Percentiles rank a stretch among this genome's conserved stretches.
Conservation (phyloP, 2,113 vertebrate species). For the Dryoscopus gambensis region DNA sequence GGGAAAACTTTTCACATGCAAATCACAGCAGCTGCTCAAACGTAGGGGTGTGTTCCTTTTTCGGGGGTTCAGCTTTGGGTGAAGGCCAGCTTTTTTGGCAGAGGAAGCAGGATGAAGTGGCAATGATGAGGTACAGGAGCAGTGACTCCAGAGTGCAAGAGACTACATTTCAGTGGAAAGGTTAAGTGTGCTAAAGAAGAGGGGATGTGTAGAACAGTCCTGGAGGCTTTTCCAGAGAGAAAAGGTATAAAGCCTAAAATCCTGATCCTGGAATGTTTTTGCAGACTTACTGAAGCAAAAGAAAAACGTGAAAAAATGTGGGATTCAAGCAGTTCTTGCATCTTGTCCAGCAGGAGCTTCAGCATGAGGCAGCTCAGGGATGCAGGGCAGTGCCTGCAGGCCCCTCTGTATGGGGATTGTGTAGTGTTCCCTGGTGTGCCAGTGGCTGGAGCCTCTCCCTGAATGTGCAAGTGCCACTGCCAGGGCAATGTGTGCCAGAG, state of each 20-base stretch:
- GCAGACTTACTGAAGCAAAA: background rate
- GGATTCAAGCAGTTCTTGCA: background rate
- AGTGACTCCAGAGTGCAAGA: background rate
- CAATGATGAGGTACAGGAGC: accelerated
- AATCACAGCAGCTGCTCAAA: background rate
- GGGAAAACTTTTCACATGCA: background rate
- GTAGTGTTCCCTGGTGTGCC: background rate
- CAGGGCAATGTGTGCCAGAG: background rate
- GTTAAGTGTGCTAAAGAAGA: background rate
- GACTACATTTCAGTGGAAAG: background rate
- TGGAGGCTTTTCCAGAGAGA: background rate
- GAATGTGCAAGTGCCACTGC: accelerated
- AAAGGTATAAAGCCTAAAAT: background rate
- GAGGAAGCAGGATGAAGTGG: background rate
- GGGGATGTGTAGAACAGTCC: background rate
- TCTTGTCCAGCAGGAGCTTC: background rate
- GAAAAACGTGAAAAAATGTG: background rate
- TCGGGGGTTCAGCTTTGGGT: background rate
- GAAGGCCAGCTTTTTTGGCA: background rate
- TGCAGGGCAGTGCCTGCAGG: background rate
- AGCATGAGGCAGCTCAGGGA: background rate
- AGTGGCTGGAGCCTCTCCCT: background rate
- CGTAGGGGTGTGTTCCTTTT: accelerated
- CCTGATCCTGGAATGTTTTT: background rate
- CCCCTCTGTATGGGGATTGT: accelerated